phyloP scores from a whole-genome alignment of 2,797 vertebrate genomes.

The Pseudomugil tenellus region DNA sequence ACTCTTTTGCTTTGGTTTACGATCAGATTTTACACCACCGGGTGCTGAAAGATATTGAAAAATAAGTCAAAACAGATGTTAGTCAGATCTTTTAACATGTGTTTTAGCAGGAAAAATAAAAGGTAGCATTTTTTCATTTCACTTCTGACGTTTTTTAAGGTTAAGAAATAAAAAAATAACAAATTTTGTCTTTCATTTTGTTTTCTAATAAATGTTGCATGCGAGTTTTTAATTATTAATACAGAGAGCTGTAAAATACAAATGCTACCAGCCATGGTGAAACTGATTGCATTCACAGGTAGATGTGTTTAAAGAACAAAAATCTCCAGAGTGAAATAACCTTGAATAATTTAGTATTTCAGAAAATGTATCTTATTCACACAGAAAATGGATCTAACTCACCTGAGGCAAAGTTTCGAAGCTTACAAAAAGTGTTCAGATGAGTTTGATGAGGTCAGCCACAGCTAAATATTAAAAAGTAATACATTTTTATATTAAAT shows the following conservation, averaged over 20 bases:
- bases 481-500: not conserved
- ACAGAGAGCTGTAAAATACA: not conserved
- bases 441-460: not conserved
- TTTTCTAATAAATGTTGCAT: slow-evolving; percentile 14
- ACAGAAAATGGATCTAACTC: too few species aligned
- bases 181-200: not conserved
- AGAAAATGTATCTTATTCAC: slow-evolving; percentile 12
- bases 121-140: not conserved
- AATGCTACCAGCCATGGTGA: not conserved
- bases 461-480: not conserved
- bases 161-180: not conserved
- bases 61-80: not conserved
- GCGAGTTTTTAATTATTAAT: slow-evolving; percentile 12
- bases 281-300: slow-evolving; percentile 2
- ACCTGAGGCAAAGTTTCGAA: slow-evolving; percentile 9
- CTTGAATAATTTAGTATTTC: slow-evolving; percentile 19
- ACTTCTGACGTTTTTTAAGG: not conserved
- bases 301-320: slow-evolving; percentile 2
- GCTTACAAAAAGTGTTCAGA: slow-evolving; percentile 8
- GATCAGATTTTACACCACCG: slow-evolving; percentile 10
- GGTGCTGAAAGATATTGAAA: not conserved
- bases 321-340: slow-evolving; percentile 6
- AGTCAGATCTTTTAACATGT: not conserved
- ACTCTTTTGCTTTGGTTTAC: slow-evolving; percentile 5
- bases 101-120: not conserved